Evolutionary conservation across 2,888 invertebrate genomes (phyloP).

Genomic region (Rhagium mordax): DNA sequence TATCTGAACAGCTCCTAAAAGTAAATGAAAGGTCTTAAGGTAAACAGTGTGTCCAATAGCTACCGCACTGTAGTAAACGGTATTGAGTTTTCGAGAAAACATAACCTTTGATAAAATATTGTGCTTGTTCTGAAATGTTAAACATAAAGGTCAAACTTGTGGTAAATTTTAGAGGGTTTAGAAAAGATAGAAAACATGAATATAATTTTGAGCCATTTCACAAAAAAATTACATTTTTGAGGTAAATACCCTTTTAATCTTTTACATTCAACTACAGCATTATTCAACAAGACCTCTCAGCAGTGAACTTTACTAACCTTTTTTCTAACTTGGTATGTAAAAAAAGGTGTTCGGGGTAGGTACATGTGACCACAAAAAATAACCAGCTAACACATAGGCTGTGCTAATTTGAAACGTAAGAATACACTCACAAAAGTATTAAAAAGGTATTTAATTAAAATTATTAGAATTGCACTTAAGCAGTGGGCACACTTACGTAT

Average conservation of each 20-base stretch:
- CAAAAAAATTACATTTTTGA: neutral
- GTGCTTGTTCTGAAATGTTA: neutral
- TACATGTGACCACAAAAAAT: too few relatives aligned
- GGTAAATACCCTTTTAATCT: too few relatives aligned
- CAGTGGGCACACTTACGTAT: neutral
- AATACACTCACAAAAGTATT: too few relatives aligned
- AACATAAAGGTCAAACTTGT: neutral
- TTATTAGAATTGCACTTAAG: slow-evolving; percentile 1
- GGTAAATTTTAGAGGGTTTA: neutral
- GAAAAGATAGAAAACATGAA: neutral
- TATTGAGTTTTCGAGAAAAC: neutral
- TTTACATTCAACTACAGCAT: too few relatives aligned
- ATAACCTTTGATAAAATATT: neutral
- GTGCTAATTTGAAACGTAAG: too few relatives aligned
- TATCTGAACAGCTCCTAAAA: slow-evolving; percentile 7
- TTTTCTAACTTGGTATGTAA: too few relatives aligned
- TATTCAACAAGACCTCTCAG: too few relatives aligned
- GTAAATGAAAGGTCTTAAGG: neutral
- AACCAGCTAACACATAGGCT: too few relatives aligned
- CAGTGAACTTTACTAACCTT: too few relatives aligned
- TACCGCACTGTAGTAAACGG: neutral
- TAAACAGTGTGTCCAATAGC: neutral
- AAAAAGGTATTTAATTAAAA: too few relatives aligned
- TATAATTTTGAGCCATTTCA: neutral
- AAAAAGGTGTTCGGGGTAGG: too few relatives aligned